phyloP scores from a whole-genome alignment of 2,113 vertebrate genomes.

The Chascanopsetta lugubris region DNA sequence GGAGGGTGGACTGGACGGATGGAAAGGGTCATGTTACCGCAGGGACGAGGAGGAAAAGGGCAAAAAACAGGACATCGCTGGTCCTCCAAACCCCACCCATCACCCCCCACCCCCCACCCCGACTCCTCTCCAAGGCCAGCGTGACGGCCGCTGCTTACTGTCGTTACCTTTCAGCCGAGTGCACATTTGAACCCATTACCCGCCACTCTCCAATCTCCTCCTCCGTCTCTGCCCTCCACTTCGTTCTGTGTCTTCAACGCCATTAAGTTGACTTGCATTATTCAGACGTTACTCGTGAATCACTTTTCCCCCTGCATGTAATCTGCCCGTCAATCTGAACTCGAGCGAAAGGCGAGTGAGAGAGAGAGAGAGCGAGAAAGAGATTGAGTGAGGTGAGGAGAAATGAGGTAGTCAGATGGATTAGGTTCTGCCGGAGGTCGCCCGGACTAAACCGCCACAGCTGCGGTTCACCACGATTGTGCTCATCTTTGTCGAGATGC shows the following conservation, averaged over 20 bases:
- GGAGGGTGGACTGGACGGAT: constrained; percentile 19
- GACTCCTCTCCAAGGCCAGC: constrained; percentile 51
- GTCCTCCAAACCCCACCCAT: constrained; percentile 21
- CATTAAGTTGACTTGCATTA: constrained; percentile 88
- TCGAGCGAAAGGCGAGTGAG: constrained; percentile 15
- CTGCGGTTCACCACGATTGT: constrained; percentile 35
- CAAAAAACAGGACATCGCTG: constrained; percentile 44
- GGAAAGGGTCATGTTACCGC: constrained; percentile 54
- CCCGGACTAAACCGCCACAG: constrained; percentile 38
- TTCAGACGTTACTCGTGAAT: constrained; percentile 81
- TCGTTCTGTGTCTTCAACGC: constrained; percentile 73
- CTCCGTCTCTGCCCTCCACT: not conserved
- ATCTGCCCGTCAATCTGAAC: constrained; percentile 73
- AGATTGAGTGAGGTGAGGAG: constrained; percentile 18
- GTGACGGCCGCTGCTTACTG: constrained; percentile 72
- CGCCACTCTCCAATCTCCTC: constrained; percentile 36
- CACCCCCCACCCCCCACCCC: too few species aligned
- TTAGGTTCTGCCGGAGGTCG: constrained; percentile 45
- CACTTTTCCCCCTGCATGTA: constrained; percentile 78
- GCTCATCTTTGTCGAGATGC: constrained; percentile 60
- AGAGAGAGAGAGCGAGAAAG: not conserved
- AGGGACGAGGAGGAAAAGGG: constrained; percentile 52
- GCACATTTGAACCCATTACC: constrained; percentile 84
- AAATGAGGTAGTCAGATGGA: constrained; percentile 58
- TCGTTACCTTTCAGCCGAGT: constrained; percentile 85